These are phyloP conservation scores for Xylophagus ater DNA, from an alignment of 2,888 invertebrate species.

Conservation along the genomic window DNA sequence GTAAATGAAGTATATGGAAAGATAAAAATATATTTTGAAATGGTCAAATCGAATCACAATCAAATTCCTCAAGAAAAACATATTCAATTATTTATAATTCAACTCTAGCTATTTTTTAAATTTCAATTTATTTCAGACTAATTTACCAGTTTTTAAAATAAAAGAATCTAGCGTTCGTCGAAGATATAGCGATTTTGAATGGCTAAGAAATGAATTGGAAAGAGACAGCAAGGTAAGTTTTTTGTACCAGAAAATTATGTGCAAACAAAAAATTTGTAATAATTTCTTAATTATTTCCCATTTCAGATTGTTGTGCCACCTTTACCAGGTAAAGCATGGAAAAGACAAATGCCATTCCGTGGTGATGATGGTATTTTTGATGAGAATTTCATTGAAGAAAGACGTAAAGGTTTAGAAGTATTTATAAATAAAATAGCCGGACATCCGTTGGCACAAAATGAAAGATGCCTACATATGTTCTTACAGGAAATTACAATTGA, in stretches of 20 bases:
- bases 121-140: conserved; percentile 93
- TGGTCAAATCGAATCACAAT: no score
- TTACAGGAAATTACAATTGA: conserved; percentile 95
- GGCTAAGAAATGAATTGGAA: conserved; percentile 97
- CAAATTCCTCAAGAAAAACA: no score
- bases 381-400: conserved; percentile 97
- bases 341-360: conserved; percentile 95
- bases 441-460: conserved; percentile 97
- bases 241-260: background rate
- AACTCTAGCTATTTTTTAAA: no score
- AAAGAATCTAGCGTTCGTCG: conserved; percentile 96
- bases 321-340: conserved; percentile 96
- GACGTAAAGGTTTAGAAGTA: conserved; percentile 92
- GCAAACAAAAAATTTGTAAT: background rate
- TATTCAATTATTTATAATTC: no score
- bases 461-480: conserved; percentile 98
- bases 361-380: conserved; percentile 99
- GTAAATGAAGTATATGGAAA: no score
- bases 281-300: no score
- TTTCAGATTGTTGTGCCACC: conserved; percentile 99
- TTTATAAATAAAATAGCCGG: conserved; percentile 99
- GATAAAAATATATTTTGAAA: no score
- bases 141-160: conserved; percentile 97
- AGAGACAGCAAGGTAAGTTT: conserved; percentile 87
- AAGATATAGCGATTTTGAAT: conserved; percentile 99